These are phyloP conservation scores for Astyanax mexicanus DNA, from an alignment of 2,797 vertebrate genomes.

Conservation along the genomic window DNA sequence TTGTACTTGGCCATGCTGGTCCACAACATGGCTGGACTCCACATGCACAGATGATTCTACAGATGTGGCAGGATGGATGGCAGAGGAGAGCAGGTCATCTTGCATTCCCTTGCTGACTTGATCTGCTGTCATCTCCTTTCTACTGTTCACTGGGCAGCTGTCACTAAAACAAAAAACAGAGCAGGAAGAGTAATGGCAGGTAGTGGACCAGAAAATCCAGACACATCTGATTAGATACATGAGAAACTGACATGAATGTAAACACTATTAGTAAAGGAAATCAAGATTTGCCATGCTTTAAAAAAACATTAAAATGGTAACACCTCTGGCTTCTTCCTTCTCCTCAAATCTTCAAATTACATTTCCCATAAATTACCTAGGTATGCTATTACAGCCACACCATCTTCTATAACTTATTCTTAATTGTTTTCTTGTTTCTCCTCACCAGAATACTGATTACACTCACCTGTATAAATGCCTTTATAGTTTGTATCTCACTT, in stretches of 20 bases:
- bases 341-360: too few species aligned
- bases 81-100: constrained; percentile 23
- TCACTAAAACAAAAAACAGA: constrained; percentile 15
- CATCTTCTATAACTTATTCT: too few species aligned
- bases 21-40: not conserved
- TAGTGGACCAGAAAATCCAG: not conserved
- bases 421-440: too few species aligned
- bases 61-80: constrained; percentile 22
- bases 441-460: too few species aligned
- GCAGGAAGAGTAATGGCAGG: too few species aligned
- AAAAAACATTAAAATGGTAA: too few species aligned
- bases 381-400: too few species aligned
- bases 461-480: too few species aligned
- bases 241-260: not conserved
- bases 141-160: not conserved
- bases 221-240: not conserved
- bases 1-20: not conserved
- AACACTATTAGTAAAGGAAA: not conserved
- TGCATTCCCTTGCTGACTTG: constrained; percentile 10
- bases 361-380: too few species aligned
- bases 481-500: too few species aligned
- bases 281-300: too few species aligned
- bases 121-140: constrained; percentile 55
- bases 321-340: too few species aligned
- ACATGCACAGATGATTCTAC: constrained; percentile 40